Evolutionary conservation across 2,888 invertebrate genomes (phyloP).

Genomic region (Cerastis leucographa): DNA sequence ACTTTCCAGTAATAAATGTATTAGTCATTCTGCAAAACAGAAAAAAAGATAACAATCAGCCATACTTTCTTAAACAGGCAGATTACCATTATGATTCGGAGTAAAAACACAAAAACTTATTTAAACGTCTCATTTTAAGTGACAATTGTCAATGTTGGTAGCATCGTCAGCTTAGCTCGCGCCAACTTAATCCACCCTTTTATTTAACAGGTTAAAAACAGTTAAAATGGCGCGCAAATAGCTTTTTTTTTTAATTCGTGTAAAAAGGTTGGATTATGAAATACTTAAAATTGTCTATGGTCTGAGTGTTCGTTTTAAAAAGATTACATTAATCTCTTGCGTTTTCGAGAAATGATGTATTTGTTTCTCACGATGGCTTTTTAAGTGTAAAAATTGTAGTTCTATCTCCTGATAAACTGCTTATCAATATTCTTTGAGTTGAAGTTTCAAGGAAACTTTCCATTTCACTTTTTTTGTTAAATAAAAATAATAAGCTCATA

Average conservation of each 20-base stretch:
- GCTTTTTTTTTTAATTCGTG: slow-evolving; percentile 39
- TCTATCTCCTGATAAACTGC: slow-evolving; percentile 24
- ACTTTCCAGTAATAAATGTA: background rate
- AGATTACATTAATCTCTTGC: slow-evolving; percentile 50
- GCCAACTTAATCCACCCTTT: slow-evolving; percentile 48
- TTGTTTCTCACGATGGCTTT: slow-evolving; percentile 14
- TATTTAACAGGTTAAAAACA: slow-evolving; percentile 44
- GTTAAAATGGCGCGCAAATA: slow-evolving; percentile 49
- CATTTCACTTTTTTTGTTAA: background rate
- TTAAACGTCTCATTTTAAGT: slow-evolving; percentile 28
- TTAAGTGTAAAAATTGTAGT: background rate
- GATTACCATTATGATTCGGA: slow-evolving; percentile 24
- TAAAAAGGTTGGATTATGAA: slow-evolving; percentile 60
- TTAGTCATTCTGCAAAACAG: background rate
- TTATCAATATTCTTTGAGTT: slow-evolving; percentile 12
- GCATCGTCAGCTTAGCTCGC: slow-evolving; percentile 41
- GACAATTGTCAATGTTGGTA: slow-evolving; percentile 45
- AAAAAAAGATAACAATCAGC: background rate
- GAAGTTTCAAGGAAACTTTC: slow-evolving; percentile 19
- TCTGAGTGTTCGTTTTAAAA: slow-evolving; percentile 44
- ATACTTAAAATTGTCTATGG: slow-evolving; percentile 49
- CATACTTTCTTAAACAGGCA: slow-evolving; percentile 3
- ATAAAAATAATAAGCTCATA: background rate
- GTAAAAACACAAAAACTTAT: slow-evolving; percentile 14
- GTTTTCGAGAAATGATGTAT: slow-evolving; percentile 48